A percentile compares a stretch with the other conserved stretches of the same genome.
Evolutionary conservation across 2,888 invertebrate genomes (phyloP).

Genomic region (Beris morrisii): DNA sequence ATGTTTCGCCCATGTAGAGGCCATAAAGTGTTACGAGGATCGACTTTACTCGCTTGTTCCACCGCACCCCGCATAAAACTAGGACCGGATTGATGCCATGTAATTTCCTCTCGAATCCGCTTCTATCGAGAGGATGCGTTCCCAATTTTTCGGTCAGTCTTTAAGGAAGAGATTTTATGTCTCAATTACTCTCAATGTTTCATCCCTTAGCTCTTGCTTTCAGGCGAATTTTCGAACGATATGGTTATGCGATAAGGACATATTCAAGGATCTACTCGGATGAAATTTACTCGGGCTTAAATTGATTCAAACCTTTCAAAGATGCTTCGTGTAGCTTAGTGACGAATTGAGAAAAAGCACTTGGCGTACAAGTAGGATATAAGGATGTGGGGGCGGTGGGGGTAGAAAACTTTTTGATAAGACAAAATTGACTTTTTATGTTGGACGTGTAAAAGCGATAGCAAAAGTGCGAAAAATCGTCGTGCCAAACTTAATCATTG

Average conservation of each 20-base stretch:
- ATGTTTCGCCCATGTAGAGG: slow-evolving; percentile 14
- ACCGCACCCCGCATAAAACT: neutral
- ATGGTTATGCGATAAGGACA: neutral
- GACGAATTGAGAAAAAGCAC: neutral
- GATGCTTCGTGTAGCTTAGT: slow-evolving; percentile 5
- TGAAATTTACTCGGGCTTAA: slow-evolving; percentile 22
- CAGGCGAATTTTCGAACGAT: no score
- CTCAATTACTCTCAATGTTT: slow-evolving; percentile 20
- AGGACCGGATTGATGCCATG: slow-evolving; percentile 27
- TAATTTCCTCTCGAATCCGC: slow-evolving; percentile 34
- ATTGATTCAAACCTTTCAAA: slow-evolving; percentile 28
- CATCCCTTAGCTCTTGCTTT: neutral
- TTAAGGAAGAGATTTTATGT: slow-evolving; percentile 25
- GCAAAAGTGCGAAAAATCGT: neutral
- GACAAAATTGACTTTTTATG: slow-evolving; percentile 2
- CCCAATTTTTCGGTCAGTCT: slow-evolving; percentile 27
- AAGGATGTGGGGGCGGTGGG: neutral
- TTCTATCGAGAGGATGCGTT: slow-evolving; percentile 27
- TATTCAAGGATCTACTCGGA: slow-evolving; percentile 17
- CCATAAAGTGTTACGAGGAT: slow-evolving; percentile 12
- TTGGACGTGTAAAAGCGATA: neutral
- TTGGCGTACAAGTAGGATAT: neutral
- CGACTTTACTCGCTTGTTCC: slow-evolving; percentile 2
- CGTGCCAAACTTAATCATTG: neutral
- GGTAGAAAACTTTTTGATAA: slow-evolving; percentile 1